phyloP scores from a whole-genome alignment of 2,888 invertebrate genomes.

The Phengaris alcon region DNA sequence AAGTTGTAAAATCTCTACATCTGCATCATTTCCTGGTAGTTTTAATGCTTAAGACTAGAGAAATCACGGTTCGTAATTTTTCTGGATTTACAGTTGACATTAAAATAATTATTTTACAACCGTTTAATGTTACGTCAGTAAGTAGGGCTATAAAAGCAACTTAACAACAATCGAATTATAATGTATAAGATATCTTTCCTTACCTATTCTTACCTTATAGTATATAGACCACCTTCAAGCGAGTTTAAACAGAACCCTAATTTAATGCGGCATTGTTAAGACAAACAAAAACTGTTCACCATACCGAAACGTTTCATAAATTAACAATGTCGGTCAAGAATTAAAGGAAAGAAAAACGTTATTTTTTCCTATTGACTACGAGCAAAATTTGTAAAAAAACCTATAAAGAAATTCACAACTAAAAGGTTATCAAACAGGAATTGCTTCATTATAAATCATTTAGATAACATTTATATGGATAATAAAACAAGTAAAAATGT shows the following conservation, averaged over 20 bases:
- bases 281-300: constrained; percentile 16
- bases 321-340: constrained; percentile 25
- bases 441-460: too few relatives aligned
- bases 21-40: too few relatives aligned
- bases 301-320: constrained; percentile 7
- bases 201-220: background rate
- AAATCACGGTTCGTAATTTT: too few relatives aligned
- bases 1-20: too few relatives aligned
- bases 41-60: too few relatives aligned
- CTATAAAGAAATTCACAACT: background rate
- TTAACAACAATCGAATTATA: background rate
- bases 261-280: background rate
- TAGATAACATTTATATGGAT: too few relatives aligned
- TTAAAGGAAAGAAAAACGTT: constrained; percentile 3
- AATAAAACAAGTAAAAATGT: too few relatives aligned
- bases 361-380: background rate
- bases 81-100: too few relatives aligned
- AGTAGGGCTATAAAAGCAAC: background rate
- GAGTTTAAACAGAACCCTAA: background rate
- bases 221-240: background rate
- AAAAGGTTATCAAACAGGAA: too few relatives aligned
- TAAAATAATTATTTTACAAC: background rate
- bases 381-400: background rate
- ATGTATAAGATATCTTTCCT: background rate
- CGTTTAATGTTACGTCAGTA: background rate